These are phyloP conservation scores for Heliconius melpomene DNA, from an alignment of 1,140 invertebrate species.

Conservation along the genomic window DNA sequence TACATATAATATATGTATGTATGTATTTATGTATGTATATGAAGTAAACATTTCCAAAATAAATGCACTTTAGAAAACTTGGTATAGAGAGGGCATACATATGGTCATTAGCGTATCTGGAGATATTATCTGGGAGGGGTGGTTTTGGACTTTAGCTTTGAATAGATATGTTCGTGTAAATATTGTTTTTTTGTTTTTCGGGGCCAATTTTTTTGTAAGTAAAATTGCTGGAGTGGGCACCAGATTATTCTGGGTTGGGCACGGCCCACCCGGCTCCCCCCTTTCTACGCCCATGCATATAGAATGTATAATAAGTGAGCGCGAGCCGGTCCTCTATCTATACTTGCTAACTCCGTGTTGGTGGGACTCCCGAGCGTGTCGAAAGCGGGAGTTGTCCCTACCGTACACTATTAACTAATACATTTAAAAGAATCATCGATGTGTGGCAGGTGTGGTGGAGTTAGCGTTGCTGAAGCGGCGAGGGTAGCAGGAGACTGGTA, in stretches of 20 bases:
- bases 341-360: neutral
- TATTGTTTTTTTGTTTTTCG: no score
- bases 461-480: slow-evolving; percentile 1
- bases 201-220: no score
- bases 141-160: no score
- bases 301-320: slow-evolving; percentile 12
- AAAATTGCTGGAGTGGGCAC: no score
- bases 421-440: neutral
- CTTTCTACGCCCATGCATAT: neutral
- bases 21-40: neutral
- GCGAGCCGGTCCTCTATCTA: slow-evolving; percentile 15
- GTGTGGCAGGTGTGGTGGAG: neutral
- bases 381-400: neutral
- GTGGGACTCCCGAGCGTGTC: no score
- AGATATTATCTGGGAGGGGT: no score
- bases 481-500: slow-evolving; percentile 3
- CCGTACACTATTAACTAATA: neutral
- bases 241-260: no score
- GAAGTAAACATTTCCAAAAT: slow-evolving; percentile 12
- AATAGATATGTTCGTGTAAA: no score
- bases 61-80: slow-evolving; percentile 13
- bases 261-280: no score
- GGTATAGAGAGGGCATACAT: neutral
- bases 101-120: no score
- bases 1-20: no score